Evolutionary conservation across 2,888 invertebrate species (phyloP), one percentile per base, ranked within the genome.

Genomic region (Trissolcus brochymenae): DNA sequence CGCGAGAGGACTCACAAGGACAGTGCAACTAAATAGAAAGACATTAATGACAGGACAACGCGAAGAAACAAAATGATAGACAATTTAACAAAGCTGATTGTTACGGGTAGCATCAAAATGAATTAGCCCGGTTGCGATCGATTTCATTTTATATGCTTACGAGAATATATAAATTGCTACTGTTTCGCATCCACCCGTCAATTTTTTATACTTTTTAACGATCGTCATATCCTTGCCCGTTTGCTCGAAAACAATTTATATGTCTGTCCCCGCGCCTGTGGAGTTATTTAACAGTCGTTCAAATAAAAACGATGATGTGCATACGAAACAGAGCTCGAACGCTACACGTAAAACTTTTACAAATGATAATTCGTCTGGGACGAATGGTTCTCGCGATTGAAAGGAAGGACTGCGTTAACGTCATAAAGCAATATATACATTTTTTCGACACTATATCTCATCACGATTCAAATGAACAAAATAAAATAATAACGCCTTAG

Each of bases 401-500:
- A 41, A 6, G 35, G 50, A 67, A 67, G 72, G 72, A 71, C 79
- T 79, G 77, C 77, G 51, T 78, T 70, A 68, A 56, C 50, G 14
- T 16, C 62, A 76, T 75, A 73, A 80, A 80, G 76, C 78, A 81
- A 80, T 80, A 80, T 50, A 73, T 64, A 59, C 73, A 76, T 51
- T 68, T 67, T 78, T 60, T 74, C 76, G 67, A 64, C 61, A 72
- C 40, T 68, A 57, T 71, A 68, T 77, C 61, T 60, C 43, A 60
- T 76, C 66, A 64, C 50, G 55, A 75, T 62, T 76, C 19, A 19
- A 60, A 75, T 56, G 2, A 14, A 46, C 16, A 46, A 6, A 55
- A 68, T 68, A 65, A 70, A 75, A 66, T 80, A 67, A 81, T 80
- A 81, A 81, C 82, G 85, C 84, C 84, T 85, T 85, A 83, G 84